A percentile compares a stretch with the other conserved stretches of the same genome.
These are phyloP conservation scores for Epinephelus cyanopodus DNA, from an alignment of 2,113 vertebrate genomes.

Conservation along the genomic window DNA sequence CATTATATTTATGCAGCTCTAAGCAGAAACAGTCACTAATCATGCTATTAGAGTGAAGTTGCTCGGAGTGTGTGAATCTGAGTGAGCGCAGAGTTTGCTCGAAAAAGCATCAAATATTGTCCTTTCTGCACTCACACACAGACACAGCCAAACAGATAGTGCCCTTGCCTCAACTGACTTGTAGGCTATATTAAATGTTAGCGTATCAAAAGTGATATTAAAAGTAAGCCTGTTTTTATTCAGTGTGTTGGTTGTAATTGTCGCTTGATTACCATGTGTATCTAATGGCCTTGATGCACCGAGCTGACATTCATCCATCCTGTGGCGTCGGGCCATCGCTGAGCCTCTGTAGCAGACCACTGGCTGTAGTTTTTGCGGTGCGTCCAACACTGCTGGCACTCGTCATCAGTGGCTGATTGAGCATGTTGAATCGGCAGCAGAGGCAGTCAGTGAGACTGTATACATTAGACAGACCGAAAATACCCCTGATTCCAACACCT, in stretches of 20 bases:
- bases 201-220: too few relatives aligned
- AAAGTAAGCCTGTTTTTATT: not conserved
- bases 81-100: constrained; percentile 6
- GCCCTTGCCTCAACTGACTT: not conserved
- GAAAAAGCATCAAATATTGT: not conserved
- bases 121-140: constrained; percentile 5
- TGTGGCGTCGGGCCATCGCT: not conserved
- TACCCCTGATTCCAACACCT: not conserved
- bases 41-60: constrained; percentile 13
- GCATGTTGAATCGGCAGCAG: constrained; percentile 11
- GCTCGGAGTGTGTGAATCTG: not conserved
- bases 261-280: not conserved
- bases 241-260: not conserved
- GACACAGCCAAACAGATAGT: not conserved
- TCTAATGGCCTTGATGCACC: constrained; percentile 12
- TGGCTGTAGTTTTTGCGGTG: not conserved
- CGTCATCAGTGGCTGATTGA: constrained; percentile 32
- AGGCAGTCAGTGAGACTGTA: not conserved
- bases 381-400: constrained; percentile 17
- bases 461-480: not conserved
- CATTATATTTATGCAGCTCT: constrained; percentile 16
- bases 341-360: constrained; percentile 1
- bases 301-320: constrained; percentile 31
- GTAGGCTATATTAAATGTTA: too few relatives aligned
- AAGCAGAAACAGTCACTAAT: constrained; percentile 23